These are phyloP conservation scores for Procavia capensis DNA, from an alignment of 2,113 vertebrate genomes.

Conservation along the genomic window DNA sequence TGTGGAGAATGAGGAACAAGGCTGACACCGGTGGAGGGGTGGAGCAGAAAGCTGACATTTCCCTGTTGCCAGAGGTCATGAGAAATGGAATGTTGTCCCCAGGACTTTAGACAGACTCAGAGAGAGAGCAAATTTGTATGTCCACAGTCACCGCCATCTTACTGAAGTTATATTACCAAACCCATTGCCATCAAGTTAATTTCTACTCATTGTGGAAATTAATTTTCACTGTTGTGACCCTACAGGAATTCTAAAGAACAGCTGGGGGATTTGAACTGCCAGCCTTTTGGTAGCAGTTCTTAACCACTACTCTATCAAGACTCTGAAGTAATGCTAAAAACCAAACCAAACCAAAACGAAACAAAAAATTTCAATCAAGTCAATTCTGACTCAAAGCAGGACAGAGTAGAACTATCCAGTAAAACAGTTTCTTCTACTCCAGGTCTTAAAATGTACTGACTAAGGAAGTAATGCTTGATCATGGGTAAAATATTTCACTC, in stretches of 20 bases:
- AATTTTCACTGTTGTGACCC: no score
- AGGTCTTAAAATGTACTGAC: neutral
- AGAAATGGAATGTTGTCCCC: accelerated
- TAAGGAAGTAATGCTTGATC: neutral
- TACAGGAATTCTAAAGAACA: no score
- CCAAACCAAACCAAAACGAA: no score
- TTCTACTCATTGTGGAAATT: no score
- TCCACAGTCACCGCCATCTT: accelerated
- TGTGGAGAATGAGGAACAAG: accelerated
- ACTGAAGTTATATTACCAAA: neutral
- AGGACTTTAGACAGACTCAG: accelerated
- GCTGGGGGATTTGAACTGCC: no score
- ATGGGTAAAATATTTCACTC: neutral
- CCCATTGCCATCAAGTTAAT: no score
- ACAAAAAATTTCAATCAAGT: no score
- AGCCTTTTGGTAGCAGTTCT: no score
- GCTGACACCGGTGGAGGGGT: neutral
- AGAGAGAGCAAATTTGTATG: neutral
- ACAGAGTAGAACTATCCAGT: no score
- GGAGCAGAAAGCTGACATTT: accelerated
- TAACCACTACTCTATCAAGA: no score
- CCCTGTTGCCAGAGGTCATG: accelerated
- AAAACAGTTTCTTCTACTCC: neutral
- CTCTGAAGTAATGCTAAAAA: no score
- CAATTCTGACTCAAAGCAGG: no score